Percentiles rank a stretch among this genome's conserved stretches.
phyloP scores from a whole-genome alignment of 2,113 vertebrate genomes.

The Merops nubicus region DNA sequence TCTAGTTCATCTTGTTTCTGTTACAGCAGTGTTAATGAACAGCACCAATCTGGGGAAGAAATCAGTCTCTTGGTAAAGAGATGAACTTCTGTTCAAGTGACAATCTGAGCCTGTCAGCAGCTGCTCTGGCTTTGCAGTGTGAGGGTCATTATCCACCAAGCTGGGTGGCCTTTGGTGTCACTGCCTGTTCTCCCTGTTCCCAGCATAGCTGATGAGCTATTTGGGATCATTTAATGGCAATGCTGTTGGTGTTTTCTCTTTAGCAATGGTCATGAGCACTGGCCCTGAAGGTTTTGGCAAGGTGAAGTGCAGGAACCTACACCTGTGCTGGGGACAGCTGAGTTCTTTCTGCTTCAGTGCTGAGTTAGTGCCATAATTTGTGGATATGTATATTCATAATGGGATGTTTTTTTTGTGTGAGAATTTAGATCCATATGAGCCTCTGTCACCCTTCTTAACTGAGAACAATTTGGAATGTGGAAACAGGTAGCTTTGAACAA shows the following conservation, averaged over 20 bases:
- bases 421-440: background rate
- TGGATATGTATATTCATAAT: background rate
- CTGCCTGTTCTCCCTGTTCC: background rate
- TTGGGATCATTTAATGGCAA: background rate
- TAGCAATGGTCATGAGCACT: background rate
- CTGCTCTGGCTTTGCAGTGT: background rate
- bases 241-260: rapidly evolving
- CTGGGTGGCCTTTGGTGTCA: background rate
- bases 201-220: background rate
- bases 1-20: background rate
- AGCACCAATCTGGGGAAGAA: background rate
- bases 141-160: background rate
- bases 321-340: background rate
- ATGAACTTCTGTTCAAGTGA: background rate
- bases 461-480: background rate
- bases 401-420: background rate
- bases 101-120: background rate
- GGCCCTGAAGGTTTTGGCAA: background rate
- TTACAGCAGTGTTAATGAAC: background rate
- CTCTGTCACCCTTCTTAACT: background rate
- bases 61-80: background rate
- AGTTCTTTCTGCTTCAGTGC: background rate
- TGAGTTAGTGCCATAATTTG: background rate
- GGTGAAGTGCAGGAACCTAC: background rate
- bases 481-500: background rate